These are phyloP conservation scores for Loriculus beryllinus DNA, from an alignment of 2,797 vertebrate species.

Conservation along the genomic window DNA sequence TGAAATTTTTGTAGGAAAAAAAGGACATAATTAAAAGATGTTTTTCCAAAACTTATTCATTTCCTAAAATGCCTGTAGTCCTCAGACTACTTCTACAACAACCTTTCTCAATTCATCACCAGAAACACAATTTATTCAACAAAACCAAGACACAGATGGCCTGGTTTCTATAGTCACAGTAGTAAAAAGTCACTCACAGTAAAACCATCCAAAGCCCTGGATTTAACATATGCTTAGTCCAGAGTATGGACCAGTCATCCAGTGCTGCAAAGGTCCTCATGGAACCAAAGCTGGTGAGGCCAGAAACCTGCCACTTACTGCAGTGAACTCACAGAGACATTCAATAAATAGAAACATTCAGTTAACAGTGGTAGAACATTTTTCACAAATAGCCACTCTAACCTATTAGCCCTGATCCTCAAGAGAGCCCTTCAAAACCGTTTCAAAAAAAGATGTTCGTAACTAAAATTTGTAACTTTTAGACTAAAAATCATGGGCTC, in stretches of 20 bases:
- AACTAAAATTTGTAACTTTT: slow-evolving; percentile 12
- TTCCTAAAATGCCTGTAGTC: neutral
- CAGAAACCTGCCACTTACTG: neutral
- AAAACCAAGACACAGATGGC: neutral
- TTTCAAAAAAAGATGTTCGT: neutral
- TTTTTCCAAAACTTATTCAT: neutral
- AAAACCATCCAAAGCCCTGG: neutral
- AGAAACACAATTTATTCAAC: neutral
- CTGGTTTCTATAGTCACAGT: neutral
- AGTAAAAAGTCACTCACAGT: neutral
- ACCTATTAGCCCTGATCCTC: slow-evolving; percentile 12
- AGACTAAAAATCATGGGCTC: neutral
- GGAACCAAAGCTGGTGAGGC: neutral
- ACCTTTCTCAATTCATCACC: neutral
- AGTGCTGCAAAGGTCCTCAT: neutral
- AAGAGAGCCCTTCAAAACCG: neutral
- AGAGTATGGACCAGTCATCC: neutral
- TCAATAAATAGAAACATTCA: neutral
- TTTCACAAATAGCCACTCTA: slow-evolving; percentile 8
- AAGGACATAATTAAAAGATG: neutral
- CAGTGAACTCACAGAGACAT: neutral
- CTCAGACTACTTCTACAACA: neutral
- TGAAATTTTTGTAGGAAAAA: neutral
- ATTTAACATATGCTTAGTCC: neutral
- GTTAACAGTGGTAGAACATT: neutral